Conservation (phyloP, 2,113 vertebrate genomes). For the Poeciliopsis retropinna region DNA sequence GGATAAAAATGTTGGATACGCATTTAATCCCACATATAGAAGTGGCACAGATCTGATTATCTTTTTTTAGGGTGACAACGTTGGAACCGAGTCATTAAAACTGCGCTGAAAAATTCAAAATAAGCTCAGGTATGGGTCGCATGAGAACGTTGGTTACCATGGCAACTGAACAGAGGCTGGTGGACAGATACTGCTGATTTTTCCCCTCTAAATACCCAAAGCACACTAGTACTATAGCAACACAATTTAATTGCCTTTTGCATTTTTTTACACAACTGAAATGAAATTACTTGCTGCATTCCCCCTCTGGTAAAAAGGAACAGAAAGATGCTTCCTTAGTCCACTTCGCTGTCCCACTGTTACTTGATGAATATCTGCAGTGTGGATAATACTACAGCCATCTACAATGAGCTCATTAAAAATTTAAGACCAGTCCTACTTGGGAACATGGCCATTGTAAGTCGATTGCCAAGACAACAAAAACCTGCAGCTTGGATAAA, state of each 20-base stretch:
- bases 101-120: no score
- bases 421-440: neutral
- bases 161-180: neutral
- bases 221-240: neutral
- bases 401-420: neutral
- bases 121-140: no score
- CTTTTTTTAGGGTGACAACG: no score
- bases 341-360: neutral
- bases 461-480: neutral
- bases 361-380: neutral
- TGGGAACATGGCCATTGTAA: neutral
- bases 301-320: neutral
- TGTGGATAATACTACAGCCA: neutral
- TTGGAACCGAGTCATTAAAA: no score
- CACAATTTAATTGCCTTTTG: neutral
- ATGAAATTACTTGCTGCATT: neutral
- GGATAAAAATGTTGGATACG: no score
- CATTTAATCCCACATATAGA: no score
- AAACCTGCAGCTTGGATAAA: neutral
- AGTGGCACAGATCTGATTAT: no score
- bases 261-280: neutral
- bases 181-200: neutral
- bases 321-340: neutral
- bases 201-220: neutral
- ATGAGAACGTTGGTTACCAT: neutral